These are phyloP conservation scores for Psittacula cyanocephala DNA, from an alignment of 2,113 vertebrate genomes.

Conservation along the genomic window DNA sequence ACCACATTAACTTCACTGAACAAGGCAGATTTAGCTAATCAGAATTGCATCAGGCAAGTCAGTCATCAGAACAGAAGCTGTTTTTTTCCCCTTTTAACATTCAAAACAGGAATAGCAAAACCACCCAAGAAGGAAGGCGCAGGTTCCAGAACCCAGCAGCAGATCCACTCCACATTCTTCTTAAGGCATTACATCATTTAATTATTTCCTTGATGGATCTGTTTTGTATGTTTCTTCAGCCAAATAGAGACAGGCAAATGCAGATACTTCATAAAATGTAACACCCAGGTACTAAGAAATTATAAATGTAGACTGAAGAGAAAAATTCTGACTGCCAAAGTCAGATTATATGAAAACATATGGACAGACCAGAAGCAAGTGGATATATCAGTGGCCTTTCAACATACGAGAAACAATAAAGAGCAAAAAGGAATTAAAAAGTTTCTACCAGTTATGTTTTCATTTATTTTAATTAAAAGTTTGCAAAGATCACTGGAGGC, in stretches of 20 bases:
- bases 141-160: background rate
- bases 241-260: background rate
- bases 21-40: constrained; percentile 27
- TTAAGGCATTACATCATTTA: background rate
- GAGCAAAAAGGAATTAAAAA: background rate
- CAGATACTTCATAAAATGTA: background rate
- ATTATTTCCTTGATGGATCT: background rate
- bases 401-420: background rate
- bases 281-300: background rate
- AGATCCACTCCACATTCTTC: background rate
- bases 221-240: background rate
- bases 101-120: background rate
- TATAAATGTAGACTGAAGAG: background rate
- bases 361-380: background rate
- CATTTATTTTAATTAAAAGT: background rate
- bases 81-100: background rate
- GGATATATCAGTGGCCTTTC: background rate
- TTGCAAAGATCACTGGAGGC: background rate
- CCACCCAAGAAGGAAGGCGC: background rate
- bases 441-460: background rate
- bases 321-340: background rate
- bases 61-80: background rate
- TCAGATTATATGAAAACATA: background rate
- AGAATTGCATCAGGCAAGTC: background rate
- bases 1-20: constrained; percentile 23